Percentiles rank a stretch among this genome's conserved stretches.
These are phyloP conservation scores for Salarias fasciatus DNA, from an alignment of 2,797 vertebrate species.

Conservation along the genomic window DNA sequence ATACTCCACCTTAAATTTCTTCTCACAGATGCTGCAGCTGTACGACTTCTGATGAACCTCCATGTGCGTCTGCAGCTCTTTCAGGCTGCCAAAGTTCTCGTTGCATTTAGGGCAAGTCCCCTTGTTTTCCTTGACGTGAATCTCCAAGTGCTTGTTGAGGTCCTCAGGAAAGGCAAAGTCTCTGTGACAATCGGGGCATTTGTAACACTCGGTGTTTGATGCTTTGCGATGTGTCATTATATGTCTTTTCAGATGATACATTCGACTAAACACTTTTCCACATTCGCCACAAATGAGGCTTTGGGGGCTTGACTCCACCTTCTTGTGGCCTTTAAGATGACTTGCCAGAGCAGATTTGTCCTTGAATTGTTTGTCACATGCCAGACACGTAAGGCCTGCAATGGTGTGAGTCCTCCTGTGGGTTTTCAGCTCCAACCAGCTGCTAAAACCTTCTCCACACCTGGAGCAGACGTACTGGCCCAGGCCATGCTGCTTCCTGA, in stretches of 20 bases:
- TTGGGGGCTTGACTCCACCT: conserved; percentile 32
- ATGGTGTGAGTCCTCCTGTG: conserved; percentile 64
- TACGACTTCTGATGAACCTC: conserved; percentile 57
- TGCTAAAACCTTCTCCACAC: conserved; percentile 57
- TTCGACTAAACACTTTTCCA: conserved; percentile 66
- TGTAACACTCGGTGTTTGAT: conserved; percentile 40
- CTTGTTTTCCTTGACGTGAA: conserved; percentile 65
- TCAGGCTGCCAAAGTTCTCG: conserved; percentile 45
- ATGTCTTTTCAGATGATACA: conserved; percentile 72
- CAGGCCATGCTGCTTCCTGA: conserved; percentile 65
- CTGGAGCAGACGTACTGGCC: conserved; percentile 64
- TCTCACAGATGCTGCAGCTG: conserved; percentile 67
- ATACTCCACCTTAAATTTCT: conserved; percentile 73
- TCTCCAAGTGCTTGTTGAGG: conserved; percentile 70
- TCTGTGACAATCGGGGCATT: conserved; percentile 68
- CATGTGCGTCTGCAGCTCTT: conserved; percentile 70
- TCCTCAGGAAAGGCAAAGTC: conserved; percentile 60
- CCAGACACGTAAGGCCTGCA: conserved; percentile 52
- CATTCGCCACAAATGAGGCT: conserved; percentile 67
- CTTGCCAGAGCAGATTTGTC: conserved; percentile 45
- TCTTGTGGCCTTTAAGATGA: conserved; percentile 65
- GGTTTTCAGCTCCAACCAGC: conserved; percentile 63
- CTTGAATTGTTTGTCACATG: conserved; percentile 68
- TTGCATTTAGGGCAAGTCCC: conserved; percentile 72
- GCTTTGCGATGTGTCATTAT: conserved; percentile 65